Base-by-base conservation (phyloP, 2,888 invertebrate genomes). In the Dusona sp. region DNA sequence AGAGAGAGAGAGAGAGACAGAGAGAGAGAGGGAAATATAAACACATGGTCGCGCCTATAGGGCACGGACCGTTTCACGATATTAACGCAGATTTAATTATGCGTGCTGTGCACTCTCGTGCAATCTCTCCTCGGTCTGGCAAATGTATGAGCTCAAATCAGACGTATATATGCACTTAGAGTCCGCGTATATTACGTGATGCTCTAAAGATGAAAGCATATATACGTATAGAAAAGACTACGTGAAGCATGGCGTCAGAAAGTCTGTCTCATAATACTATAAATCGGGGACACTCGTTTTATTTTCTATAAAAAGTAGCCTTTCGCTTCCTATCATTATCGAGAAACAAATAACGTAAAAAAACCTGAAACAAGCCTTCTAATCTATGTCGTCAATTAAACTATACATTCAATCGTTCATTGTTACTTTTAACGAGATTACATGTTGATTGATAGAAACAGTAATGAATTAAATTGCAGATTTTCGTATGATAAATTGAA, bases 21-120 rank as follows among this genome's bases (percentile, higher is more conserved):
- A 67, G 65, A 51, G 29, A 25, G 33, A 72, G 33, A 57, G 48
- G 16, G 8, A 33, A 9, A 45, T 38, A 65, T 13, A 22, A n/a
- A 85, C 83, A 80, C 67, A 83, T 79, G 64, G 64, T 70, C 81
- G 80, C 80, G 74, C 74, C 80, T 87, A 54, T 75, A 67, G 77
- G 68, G 67, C 79, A 89, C 85, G 88, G 88, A 87, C 87, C 92
- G 91, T 92, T 92, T 92, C 87, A 86, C 90, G 89, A 91, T 92
- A 91, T 92, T 91, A 92, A 92, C 91, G 91, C 80, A 85, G 74
- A 85, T 89, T 91, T 91, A 92, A 92, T 92, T 91, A 90, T 84
- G 88, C 91, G 91, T 91, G 89, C 85, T 87, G 87, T 74, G 85
- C 85, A 74, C 73, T 84, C 86, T 86, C 86, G 72, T 80, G 81